Base-by-base conservation (phyloP, 2,797 vertebrate genomes). In the Melanotaenia boesemani region DNA sequence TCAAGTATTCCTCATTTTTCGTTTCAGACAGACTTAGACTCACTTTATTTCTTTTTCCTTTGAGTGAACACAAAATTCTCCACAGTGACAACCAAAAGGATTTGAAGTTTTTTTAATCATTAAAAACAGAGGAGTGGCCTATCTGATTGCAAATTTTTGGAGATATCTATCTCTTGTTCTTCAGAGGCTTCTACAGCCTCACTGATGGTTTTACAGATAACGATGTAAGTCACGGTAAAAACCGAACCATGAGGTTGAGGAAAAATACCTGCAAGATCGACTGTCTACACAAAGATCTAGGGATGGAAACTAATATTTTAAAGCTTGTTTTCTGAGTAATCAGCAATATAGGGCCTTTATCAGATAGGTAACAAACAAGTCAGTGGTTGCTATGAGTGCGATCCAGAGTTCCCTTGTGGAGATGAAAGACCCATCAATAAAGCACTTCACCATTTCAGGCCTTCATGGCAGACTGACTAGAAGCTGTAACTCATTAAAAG, bases 401-500 rank as follows among this genome's bases (percentile, higher is more conserved):
- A 67, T 13, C 56, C 54, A 46, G 11, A 66, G 55, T 32, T 74
- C 22, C 46, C 39, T 52, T 48, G 28, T 36, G 28, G 24, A 74
- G 48, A 61, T 44, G 36, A 61, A 26, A 67, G 22, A 61, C 50
- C 30, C 26, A 60, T 39, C 44, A 61, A n/a, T n/a, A 26, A 34
- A 67, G 16, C 32, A 36, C 56, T 26, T 16, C 16, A 44, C 18
- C 37, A 46, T 36, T 48, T 41, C 52, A 62, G 1, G n/a, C n/a
- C 32, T 64, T 67, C 60, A 60, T 54, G 18, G 8, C 5, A 60
- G 20, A 66, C 41, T 10, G 20, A 30, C 55, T 57, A 74, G 46
- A 67, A 60, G 57, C 46, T 36, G 59, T 73, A 60, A 60, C 39
- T 72, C 54, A 65, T 54, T 44, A 46, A 59, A 59, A 56, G 30